Evolutionary conservation across 2,113 vertebrate species (phyloP).

Genomic region (Seriola aureovittata): DNA sequence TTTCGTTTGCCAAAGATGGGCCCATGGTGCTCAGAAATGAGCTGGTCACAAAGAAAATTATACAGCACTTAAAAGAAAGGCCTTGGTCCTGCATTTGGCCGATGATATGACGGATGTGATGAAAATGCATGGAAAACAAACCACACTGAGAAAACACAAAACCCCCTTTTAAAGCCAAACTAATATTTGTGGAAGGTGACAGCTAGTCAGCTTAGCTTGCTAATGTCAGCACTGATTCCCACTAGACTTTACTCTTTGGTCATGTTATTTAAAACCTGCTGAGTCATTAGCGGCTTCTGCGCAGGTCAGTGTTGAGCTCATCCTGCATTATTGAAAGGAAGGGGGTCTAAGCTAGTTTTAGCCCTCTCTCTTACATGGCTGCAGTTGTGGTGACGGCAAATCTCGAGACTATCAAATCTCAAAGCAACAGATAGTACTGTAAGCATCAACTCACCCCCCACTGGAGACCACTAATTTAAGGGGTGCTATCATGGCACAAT

Average conservation of each 20-base stretch:
- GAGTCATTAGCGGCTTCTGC: not conserved
- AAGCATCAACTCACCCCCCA: no score
- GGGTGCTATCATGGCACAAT: no score
- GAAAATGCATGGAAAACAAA: constrained; percentile 21
- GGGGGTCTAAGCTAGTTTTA: not conserved
- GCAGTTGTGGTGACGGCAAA: not conserved
- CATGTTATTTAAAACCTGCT: not conserved
- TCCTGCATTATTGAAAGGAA: not conserved
- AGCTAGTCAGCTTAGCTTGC: not conserved
- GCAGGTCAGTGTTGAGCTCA: not conserved
- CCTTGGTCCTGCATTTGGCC: constrained; percentile 5
- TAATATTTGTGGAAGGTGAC: not conserved
- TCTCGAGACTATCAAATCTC: no score
- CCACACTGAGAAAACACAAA: not conserved
- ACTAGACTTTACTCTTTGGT: not conserved
- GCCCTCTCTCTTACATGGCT: not conserved
- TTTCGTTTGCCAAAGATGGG: constrained; percentile 35
- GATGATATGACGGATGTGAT: not conserved
- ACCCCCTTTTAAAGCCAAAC: not conserved
- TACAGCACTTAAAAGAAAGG: constrained; percentile 38
- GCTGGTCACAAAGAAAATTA: constrained; percentile 29
- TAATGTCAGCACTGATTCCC: not conserved
- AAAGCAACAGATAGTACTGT: no score
- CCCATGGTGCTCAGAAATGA: constrained; percentile 25
- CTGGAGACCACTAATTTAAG: not conserved